A percentile compares a stretch with the other conserved stretches of the same genome.
phyloP scores from a whole-genome alignment of 1,140 invertebrate genomes.

The Laupala kohalensis region DNA sequence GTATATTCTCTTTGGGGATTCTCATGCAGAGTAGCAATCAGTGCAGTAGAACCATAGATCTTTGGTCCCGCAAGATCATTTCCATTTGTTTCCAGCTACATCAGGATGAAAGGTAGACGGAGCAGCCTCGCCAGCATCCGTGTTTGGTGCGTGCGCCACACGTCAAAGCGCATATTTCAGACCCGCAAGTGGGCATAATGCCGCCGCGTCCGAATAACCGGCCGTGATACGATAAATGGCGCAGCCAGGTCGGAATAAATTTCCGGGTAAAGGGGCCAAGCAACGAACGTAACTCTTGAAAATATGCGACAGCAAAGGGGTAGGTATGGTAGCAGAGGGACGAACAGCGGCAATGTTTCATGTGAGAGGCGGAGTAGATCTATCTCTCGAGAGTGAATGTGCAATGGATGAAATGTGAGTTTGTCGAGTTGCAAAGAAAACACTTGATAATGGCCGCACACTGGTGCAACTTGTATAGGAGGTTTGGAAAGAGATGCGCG shows the following conservation, averaged over 20 bases:
- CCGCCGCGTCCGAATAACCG: neutral
- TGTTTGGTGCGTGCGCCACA: neutral
- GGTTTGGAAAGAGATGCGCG: too few species aligned
- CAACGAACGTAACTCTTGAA: neutral
- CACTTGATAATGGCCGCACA: too few species aligned
- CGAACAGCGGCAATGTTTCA: neutral
- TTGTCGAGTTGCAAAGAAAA: too few species aligned
- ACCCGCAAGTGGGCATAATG: neutral
- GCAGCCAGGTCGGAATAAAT: neutral
- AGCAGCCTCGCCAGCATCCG: neutral
- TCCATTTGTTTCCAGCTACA: too few species aligned
- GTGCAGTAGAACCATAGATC: too few species aligned
- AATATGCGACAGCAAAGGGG: neutral
- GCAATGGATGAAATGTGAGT: too few species aligned
- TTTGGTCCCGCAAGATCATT: too few species aligned
- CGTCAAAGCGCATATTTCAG: neutral
- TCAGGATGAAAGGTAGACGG: neutral
- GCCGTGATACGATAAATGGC: neutral
- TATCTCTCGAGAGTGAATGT: too few species aligned
- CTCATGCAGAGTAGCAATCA: too few species aligned
- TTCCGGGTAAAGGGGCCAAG: neutral
- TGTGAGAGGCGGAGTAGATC: too few species aligned
- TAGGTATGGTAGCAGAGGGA: neutral
- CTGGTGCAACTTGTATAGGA: too few species aligned
- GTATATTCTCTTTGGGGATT: too few species aligned